A percentile compares a stretch with the other conserved stretches of the same genome.
Conservation (phyloP, 2,113 vertebrate species). For the Nothocercus julius region DNA sequence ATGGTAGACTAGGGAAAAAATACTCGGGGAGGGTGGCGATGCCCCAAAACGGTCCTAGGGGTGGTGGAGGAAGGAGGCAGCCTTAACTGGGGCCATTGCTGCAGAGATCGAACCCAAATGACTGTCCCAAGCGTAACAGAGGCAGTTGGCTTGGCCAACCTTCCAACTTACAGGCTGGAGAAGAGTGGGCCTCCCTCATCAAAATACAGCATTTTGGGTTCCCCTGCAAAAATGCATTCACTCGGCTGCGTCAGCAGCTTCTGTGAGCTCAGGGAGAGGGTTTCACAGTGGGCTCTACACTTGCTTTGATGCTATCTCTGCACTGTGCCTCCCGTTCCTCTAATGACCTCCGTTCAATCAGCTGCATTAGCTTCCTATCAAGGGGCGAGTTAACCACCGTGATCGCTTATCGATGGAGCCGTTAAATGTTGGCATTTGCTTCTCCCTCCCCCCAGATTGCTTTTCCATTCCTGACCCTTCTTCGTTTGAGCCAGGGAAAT, state of each 20-base stretch:
- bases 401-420: neutral
- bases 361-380: conserved; percentile 60
- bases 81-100: neutral
- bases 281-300: conserved; percentile 34
- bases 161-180: neutral
- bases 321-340: neutral
- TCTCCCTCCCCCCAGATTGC: conserved; percentile 30
- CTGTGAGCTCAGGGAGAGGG: conserved; percentile 30
- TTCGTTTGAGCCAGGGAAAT: conserved; percentile 48
- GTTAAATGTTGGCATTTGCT: conserved; percentile 57
- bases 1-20: neutral
- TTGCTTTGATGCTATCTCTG: conserved; percentile 44
- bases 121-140: accelerated
- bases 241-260: conserved; percentile 62
- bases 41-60: neutral
- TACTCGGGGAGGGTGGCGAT: neutral
- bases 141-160: neutral
- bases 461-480: conserved; percentile 56
- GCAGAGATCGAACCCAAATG: accelerated
- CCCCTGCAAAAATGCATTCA: neutral
- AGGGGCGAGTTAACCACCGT: conserved; percentile 3
- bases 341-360: conserved; percentile 55
- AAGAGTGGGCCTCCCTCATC: neutral
- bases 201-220: conserved; percentile 9
- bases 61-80: neutral